A percentile compares a stretch with the other conserved stretches of the same genome.
These are phyloP conservation scores for Troilus luridus DNA, from an alignment of 2,888 invertebrate genomes.

Conservation along the genomic window DNA sequence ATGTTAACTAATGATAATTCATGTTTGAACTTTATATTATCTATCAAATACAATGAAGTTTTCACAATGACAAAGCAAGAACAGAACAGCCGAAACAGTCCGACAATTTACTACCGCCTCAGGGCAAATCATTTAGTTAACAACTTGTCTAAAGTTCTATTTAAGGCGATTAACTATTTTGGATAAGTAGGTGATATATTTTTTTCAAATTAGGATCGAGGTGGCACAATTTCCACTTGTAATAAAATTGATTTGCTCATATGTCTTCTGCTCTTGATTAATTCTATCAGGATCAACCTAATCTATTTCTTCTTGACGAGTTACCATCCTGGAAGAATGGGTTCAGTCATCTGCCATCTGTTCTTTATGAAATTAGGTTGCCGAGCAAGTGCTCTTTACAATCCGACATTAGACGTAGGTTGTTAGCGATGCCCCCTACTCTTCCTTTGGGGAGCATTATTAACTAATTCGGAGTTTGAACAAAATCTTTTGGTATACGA, in stretches of 20 bases:
- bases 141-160: not conserved
- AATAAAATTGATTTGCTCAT: not conserved
- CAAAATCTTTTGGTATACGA: too few species aligned
- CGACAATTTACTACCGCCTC: not conserved
- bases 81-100: not conserved
- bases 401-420: not conserved
- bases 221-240: not conserved
- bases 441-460: not conserved
- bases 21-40: too few species aligned
- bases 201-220: not conserved
- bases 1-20: too few species aligned
- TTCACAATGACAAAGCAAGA: not conserved
- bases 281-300: not conserved
- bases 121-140: not conserved
- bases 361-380: constrained; percentile 16
- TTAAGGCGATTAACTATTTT: not conserved
- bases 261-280: constrained; percentile 12
- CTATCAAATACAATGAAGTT: not conserved
- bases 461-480: too few species aligned
- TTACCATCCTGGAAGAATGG: constrained; percentile 22
- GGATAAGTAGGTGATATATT: not conserved
- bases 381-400: not conserved
- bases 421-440: not conserved
- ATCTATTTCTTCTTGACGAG: constrained; percentile 38
- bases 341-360: constrained; percentile 34